A percentile compares a stretch with the other conserved stretches of the same genome.
These are phyloP conservation scores for Schlechtendalia chinensis DNA, from an alignment of 1,140 invertebrate species.

Conservation along the genomic window DNA sequence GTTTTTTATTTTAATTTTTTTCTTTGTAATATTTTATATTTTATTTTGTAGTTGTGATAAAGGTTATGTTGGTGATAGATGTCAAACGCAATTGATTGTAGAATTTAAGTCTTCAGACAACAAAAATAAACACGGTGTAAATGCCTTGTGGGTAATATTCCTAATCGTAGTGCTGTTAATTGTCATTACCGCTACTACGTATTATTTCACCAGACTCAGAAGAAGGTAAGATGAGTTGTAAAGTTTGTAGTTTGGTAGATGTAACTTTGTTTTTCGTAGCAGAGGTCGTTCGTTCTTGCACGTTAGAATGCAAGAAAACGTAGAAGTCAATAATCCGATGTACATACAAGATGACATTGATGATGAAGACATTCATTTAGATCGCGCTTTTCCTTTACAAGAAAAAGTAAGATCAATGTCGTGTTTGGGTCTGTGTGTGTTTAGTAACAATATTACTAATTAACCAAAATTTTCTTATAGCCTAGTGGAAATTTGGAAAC, in stretches of 20 bases:
- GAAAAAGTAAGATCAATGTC: conserved; percentile 34
- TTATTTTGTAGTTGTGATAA: conserved; percentile 55
- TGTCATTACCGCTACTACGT: conserved; percentile 15
- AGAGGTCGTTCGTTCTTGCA: conserved; percentile 64
- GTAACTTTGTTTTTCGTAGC: not conserved
- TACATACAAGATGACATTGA: conserved; percentile 71
- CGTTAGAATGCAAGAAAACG: conserved; percentile 73
- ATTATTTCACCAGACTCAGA: conserved; percentile 39
- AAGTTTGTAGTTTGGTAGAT: not conserved
- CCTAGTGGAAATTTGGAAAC: conserved; percentile 64
- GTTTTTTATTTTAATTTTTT: not conserved
- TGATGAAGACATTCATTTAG: conserved; percentile 61
- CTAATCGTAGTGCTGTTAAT: conserved; percentile 11
- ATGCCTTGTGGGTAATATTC: conserved; percentile 31
- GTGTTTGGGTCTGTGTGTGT: not conserved
- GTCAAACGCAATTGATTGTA: conserved; percentile 53
- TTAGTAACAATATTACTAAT: not conserved
- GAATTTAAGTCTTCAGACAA: not conserved
- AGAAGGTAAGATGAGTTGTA: conserved; percentile 23
- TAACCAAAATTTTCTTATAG: not conserved
- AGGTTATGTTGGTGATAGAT: conserved; percentile 56
- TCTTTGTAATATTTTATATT: too few species aligned
- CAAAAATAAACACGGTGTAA: conserved; percentile 4
- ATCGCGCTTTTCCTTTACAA: conserved; percentile 53
- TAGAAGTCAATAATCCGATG: conserved; percentile 82